Conservation (phyloP, 2,888 invertebrate genomes). For the Lamellibrachia columna region DNA sequence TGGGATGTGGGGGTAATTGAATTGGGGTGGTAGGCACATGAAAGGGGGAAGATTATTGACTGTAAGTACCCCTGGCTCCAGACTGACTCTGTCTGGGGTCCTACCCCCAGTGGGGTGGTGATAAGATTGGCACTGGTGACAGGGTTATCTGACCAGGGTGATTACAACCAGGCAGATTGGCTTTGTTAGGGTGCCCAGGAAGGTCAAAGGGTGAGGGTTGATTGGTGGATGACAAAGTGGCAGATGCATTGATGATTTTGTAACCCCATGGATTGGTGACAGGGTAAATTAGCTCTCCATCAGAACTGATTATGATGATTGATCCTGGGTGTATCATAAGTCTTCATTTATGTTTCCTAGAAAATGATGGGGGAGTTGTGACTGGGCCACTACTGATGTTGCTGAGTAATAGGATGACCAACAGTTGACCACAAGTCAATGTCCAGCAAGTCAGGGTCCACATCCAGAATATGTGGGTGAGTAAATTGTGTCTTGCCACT, state of each 20-base stretch:
- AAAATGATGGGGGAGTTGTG: not conserved
- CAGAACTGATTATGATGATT: not conserved
- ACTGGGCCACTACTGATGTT: not conserved
- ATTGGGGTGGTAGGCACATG: not conserved
- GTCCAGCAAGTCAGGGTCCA: not conserved
- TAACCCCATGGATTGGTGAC: not conserved
- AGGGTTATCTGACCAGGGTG: not conserved
- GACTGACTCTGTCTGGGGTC: not conserved
- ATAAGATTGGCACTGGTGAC: not conserved
- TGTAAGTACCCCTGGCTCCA: slow-evolving; percentile 16
- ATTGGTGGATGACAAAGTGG: not conserved
- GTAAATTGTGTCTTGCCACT: not conserved
- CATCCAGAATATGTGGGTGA: not conserved
- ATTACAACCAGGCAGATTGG: slow-evolving; percentile 6
- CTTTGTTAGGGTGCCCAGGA: not conserved
- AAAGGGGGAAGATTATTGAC: not conserved
- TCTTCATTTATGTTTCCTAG: not conserved
- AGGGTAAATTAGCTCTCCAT: not conserved
- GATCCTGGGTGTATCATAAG: not conserved
- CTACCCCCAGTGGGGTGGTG: not conserved
- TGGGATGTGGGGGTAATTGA: not conserved
- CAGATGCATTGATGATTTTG: not conserved
- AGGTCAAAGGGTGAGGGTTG: not conserved
- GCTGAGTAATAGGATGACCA: not conserved
- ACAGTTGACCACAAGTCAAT: not conserved